Evolutionary conservation across 2,888 invertebrate genomes (phyloP).

Genomic region (Sepiola atlantica): DNA sequence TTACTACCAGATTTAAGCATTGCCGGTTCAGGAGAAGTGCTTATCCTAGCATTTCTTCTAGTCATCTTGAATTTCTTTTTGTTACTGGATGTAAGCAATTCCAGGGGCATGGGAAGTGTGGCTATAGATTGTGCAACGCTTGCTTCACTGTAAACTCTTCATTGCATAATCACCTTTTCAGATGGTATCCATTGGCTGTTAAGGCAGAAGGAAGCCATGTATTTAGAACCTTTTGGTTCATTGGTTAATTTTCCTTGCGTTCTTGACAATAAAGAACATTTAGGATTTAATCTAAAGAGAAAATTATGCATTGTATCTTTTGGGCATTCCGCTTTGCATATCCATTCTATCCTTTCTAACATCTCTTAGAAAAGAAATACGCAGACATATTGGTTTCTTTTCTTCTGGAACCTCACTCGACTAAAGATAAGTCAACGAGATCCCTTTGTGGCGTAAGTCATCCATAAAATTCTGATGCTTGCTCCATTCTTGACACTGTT

Average conservation of each 20-base stretch:
- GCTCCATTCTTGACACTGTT: neutral
- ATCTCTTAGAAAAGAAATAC: neutral
- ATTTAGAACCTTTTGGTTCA: neutral
- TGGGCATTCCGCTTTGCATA: neutral
- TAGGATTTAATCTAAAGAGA: neutral
- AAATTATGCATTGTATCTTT: neutral
- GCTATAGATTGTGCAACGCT: too few species aligned
- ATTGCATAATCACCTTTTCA: too few species aligned
- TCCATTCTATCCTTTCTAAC: neutral
- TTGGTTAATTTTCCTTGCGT: neutral
- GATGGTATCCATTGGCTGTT: too few species aligned
- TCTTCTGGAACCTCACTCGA: neutral
- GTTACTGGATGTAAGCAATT: too few species aligned
- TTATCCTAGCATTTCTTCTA: too few species aligned
- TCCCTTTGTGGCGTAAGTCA: neutral
- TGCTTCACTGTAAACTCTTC: too few species aligned
- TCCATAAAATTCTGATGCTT: neutral
- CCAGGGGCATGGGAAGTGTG: too few species aligned
- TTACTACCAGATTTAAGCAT: too few species aligned
- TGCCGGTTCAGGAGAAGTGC: too few species aligned
- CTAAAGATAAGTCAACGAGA: neutral
- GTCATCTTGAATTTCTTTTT: too few species aligned
- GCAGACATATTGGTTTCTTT: neutral
- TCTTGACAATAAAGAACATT: neutral
- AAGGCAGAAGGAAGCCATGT: too few species aligned